Conservation (phyloP, 1,140 invertebrate genomes). For the Brevipalpus yothersi region DNA sequence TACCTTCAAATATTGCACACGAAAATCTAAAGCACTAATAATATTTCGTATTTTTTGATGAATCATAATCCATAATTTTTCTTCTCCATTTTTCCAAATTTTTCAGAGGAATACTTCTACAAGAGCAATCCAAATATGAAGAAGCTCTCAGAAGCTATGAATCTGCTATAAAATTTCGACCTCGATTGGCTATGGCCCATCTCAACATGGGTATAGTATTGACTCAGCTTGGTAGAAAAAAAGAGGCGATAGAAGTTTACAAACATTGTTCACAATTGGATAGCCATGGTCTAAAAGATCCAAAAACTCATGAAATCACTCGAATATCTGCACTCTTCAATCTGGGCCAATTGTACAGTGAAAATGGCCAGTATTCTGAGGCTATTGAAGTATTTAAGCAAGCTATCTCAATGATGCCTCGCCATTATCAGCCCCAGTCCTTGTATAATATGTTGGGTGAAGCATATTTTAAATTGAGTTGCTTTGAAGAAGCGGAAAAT, state of each 20-base stretch:
- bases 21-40: background rate
- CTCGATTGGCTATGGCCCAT: conserved; percentile 78
- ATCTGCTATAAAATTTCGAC: conserved; percentile 71
- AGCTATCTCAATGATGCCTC: conserved; percentile 51
- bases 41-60: background rate
- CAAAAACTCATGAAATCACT: conserved; percentile 61
- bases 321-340: conserved; percentile 72
- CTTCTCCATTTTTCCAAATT: background rate
- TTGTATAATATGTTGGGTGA: conserved; percentile 67
- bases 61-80: background rate
- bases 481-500: conserved; percentile 49
- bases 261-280: conserved; percentile 54
- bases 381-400: conserved; percentile 69
- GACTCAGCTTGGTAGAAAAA: conserved; percentile 45
- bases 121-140: conserved; percentile 59
- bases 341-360: conserved; percentile 62
- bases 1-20: no score
- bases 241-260: conserved; percentile 56
- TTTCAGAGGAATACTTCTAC: conserved; percentile 65
- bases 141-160: conserved; percentile 78
- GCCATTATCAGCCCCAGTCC: conserved; percentile 46
- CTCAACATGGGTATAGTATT: conserved; percentile 73
- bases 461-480: conserved; percentile 48
- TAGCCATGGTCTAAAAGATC: conserved; percentile 61
- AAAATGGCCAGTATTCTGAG: conserved; percentile 50